Percentiles rank a stretch among this genome's conserved stretches.
Conservation (phyloP, 2,888 invertebrate species). For the Heliconius hortense region DNA sequence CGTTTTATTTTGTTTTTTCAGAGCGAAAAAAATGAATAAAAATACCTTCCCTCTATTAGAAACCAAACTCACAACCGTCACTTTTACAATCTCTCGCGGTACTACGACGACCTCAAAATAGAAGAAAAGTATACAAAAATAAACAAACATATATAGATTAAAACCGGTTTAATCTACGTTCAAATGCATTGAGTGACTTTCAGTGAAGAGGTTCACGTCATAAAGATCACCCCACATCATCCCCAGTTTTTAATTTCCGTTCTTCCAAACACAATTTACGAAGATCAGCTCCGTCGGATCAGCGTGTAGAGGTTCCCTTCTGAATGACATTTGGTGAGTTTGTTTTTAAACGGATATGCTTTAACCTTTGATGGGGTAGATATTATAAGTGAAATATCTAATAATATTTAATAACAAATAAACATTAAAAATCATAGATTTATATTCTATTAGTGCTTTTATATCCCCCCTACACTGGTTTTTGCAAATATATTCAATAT, state of each 20-base stretch:
- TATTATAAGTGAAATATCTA: neutral
- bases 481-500: no score
- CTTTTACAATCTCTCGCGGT: no score
- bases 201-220: slow-evolving; percentile 18
- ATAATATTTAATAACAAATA: no score
- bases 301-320: slow-evolving; percentile 53
- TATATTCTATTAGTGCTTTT: no score
- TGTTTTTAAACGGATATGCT: slow-evolving; percentile 35
- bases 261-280: slow-evolving; percentile 59
- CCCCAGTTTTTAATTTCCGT: slow-evolving; percentile 69
- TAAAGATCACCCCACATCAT: slow-evolving; percentile 30
- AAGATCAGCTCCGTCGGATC: slow-evolving; percentile 51
- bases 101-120: neutral
- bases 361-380: slow-evolving; percentile 12
- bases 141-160: neutral
- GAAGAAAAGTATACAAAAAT: neutral
- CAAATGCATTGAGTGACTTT: slow-evolving; percentile 15
- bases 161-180: neutral
- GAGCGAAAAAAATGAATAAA: no score
- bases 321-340: slow-evolving; percentile 38
- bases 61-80: no score
- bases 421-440: no score
- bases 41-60: no score
- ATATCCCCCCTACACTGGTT: no score
- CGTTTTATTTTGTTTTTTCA: no score